Base-by-base conservation (phyloP, 2,113 vertebrate genomes). In the Heliornis fulica region DNA sequence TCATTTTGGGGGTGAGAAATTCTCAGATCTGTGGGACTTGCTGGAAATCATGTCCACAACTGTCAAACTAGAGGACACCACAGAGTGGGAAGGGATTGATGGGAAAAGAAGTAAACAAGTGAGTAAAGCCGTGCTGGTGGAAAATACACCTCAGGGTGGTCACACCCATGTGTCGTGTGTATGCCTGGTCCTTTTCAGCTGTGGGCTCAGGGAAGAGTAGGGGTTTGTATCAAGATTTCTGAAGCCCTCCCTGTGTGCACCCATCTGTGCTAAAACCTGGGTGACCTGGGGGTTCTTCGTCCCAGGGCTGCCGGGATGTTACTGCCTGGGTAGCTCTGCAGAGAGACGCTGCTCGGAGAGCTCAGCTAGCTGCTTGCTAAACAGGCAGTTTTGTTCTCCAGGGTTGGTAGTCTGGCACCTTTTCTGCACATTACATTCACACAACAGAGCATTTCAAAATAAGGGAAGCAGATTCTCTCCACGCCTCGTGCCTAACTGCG, bases 331-430 rank as follows among this genome's bases (percentile, higher is more conserved):
- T 28, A 0, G 38, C 29, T 19, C 16, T 57, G 87, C 82, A n/a
- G 94, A 59, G 10, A 17, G 26, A 43, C 1, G 36, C 75, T 57
- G 59, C 20, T 40, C 31, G 0, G 63, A 6, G 84, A 36, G 91
- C 90, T 83, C 68, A 31, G 86, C 90, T 53, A 2, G 6, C 79
- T 86, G 89, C 46, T 32, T 38, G 77, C 91, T 82, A 40, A 94
- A 32, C 89, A 76, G 74, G 89, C 83, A 36, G 2, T 22, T 93
- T 29, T 64, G 36, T 65, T 96, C 93, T 64, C 68, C 89, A 32
- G 91, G 87, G 94, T 68, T 93, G 89, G 76, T 69, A 60, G 95
- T 96, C 94, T 97, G 93, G 92, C 96, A 96, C 96, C 96, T 96
- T 88, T 92, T 87, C 91, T 40, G 66, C 91, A 93, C 74, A 68